Percentiles rank a stretch among this genome's conserved stretches.
Evolutionary conservation across 2,113 vertebrate species (phyloP).

Genomic region (Chaenogobius annularis): DNA sequence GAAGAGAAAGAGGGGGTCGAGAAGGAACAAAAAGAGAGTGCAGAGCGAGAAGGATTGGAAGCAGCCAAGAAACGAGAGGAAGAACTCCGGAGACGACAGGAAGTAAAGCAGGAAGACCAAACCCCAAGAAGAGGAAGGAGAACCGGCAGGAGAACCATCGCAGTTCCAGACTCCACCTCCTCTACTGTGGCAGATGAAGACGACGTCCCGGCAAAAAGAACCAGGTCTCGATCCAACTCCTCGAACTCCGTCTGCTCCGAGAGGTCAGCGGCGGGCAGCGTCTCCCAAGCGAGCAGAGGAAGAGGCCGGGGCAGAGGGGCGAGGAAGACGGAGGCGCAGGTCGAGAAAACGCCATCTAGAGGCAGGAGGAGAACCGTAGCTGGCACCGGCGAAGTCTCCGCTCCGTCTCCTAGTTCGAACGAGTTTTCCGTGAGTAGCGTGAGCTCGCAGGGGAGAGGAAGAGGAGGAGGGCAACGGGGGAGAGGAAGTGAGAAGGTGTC

Average conservation of each 20-base stretch:
- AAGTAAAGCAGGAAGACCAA: conserved; percentile 8
- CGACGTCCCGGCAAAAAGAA: conserved; percentile 51
- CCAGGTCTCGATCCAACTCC: conserved; percentile 69
- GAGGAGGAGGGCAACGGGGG: conserved; percentile 42
- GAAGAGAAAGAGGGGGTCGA: not conserved
- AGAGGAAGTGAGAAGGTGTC: conserved; percentile 19
- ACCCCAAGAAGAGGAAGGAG: conserved; percentile 33
- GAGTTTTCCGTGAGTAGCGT: conserved; percentile 45
- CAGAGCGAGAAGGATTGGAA: conserved; percentile 29
- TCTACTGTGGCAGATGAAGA: not conserved
- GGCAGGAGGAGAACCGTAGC: conserved; percentile 42
- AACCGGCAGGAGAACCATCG: conserved; percentile 25
- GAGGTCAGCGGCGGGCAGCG: conserved; percentile 47
- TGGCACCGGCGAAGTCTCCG: conserved; percentile 3
- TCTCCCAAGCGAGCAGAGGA: conserved; percentile 18
- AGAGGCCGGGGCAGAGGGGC: conserved; percentile 47
- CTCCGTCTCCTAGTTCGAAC: conserved; percentile 39
- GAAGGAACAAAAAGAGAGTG: not conserved
- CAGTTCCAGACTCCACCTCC: conserved; percentile 5
- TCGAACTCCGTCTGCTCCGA: conserved; percentile 71
- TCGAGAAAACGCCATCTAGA: not conserved
- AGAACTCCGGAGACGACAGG: conserved; percentile 16
- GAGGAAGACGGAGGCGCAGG: conserved; percentile 19
- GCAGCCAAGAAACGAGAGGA: conserved; percentile 11
- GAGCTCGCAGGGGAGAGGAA: conserved; percentile 40